phyloP scores from a whole-genome alignment of 2,888 invertebrate species.

The Seladonia tumulorum region DNA sequence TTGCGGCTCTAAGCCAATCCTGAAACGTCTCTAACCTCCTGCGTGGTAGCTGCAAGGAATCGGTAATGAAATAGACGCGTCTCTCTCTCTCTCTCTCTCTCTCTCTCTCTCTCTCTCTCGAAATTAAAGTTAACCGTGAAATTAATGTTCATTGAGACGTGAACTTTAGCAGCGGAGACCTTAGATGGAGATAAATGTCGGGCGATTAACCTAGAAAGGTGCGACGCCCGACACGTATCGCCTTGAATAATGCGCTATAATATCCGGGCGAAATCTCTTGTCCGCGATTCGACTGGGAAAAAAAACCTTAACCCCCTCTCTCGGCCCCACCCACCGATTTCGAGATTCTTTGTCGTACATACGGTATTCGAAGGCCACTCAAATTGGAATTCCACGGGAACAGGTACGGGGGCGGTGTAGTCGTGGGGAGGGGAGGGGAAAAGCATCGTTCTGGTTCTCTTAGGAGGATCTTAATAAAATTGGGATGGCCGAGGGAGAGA shows the following conservation, averaged over 20 bases:
- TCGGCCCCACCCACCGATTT: neutral
- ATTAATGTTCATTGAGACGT: conserved; percentile 2
- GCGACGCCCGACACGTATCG: neutral
- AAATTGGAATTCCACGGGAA: conserved; percentile 9
- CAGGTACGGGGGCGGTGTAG: neutral
- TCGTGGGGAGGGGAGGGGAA: too few species aligned
- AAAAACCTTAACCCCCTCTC: neutral
- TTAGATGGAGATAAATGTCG: neutral
- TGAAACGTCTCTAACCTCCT: neutral
- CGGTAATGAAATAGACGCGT: neutral
- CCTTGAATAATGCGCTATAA: neutral
- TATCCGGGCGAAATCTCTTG: neutral
- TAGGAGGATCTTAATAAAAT: conserved; percentile 33
- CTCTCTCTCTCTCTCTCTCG: neutral
- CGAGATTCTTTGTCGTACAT: neutral
- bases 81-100: neutral
- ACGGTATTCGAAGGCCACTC: conserved; percentile 18
- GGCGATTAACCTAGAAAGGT: conserved; percentile 3
- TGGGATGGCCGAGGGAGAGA: neutral
- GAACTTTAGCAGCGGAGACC: neutral
- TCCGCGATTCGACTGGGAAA: neutral
- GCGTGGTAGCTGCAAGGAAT: neutral
- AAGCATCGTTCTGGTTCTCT: neutral
- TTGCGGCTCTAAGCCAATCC: neutral
- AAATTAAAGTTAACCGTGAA: neutral